phyloP scores from a whole-genome alignment of 64 coral and sea anemone genomes.

The Pocillopora verrucosa region DNA sequence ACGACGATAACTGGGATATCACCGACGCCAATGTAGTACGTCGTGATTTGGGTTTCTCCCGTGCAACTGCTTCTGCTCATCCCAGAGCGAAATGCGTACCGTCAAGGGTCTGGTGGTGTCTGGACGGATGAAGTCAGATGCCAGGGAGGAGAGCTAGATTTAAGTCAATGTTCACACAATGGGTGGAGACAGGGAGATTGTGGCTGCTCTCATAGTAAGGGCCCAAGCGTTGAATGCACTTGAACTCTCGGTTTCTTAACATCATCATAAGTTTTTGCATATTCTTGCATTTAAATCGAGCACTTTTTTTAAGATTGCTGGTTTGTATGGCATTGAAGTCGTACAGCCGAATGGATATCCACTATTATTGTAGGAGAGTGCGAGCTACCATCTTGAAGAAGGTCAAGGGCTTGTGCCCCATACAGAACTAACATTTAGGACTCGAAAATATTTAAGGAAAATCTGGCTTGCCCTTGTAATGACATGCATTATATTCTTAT shows the following conservation, averaged over 20 bases:
- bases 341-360: too few relatives aligned
- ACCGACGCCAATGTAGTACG: conserved; percentile 32
- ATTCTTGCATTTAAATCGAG: too few relatives aligned
- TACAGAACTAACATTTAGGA: too few relatives aligned
- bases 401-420: too few relatives aligned
- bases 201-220: neutral
- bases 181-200: neutral
- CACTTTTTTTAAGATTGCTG: too few relatives aligned
- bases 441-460: too few relatives aligned
- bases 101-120: conserved; percentile 10
- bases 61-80: neutral
- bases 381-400: too few relatives aligned
- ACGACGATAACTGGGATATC: conserved; percentile 16
- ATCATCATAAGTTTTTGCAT: too few relatives aligned
- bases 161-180: conserved; percentile 1
- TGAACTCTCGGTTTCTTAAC: neutral
- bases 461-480: too few relatives aligned
- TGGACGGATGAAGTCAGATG: conserved; percentile 20
- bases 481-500: too few relatives aligned
- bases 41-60: conserved; percentile 10
- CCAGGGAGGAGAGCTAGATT: neutral
- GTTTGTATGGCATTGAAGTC: too few relatives aligned
- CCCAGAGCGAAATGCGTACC: neutral
- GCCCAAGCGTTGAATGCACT: neutral
- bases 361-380: too few relatives aligned